Evolutionary conservation across 2,113 vertebrate species (phyloP), one percentile per base, ranked within the genome.

Genomic region (Gyps fulvus): DNA sequence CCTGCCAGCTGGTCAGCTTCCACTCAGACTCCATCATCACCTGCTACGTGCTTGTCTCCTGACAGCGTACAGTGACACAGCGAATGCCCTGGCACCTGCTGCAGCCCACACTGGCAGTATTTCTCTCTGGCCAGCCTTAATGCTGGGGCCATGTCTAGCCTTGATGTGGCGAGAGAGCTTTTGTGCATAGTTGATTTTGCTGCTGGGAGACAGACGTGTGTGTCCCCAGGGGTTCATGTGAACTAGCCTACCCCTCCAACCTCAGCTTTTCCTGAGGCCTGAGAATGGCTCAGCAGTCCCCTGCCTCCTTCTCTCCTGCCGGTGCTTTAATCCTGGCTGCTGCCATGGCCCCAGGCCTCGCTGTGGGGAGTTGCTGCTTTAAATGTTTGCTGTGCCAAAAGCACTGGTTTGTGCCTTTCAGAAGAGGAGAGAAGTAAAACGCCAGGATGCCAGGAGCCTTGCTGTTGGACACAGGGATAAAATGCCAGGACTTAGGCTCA

Each of bases 191-290:
- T 45, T 63, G 42, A 57, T 85, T 89, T 83, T 95, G 71, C 74
- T 59, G 31, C 86, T 87, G 69, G 50, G 74, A 86, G 49, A 61
- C 42, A 58, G 36, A 67, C 0, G 0, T 61, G 27, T 55, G 47
- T 87, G 29, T 72, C 81, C 81, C 89, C 31, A 40, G 83, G 63
- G 87, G 49, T 74, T 85, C 3, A 0, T 97, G 96, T 94, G 96
- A 98, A 96, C 83, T 65, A 94, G 62, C 79, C 52, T 94, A 55
- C 70, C 38, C 21, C 55, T 93, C 34, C 89, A 83, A 92, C 34
- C 70, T 93, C 84, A 43, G 54, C 13, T 18, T 78, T 83, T 89
- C 59, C 61, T 7, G 32, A 85, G 58, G 62, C 49, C 73, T 96
- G 90, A 97, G 94, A 94, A 61, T 1, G 5, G 23, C 65, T 74